Evolutionary conservation across 2,888 invertebrate species (phyloP).

Genomic region (Aproaerema taeniolella): DNA sequence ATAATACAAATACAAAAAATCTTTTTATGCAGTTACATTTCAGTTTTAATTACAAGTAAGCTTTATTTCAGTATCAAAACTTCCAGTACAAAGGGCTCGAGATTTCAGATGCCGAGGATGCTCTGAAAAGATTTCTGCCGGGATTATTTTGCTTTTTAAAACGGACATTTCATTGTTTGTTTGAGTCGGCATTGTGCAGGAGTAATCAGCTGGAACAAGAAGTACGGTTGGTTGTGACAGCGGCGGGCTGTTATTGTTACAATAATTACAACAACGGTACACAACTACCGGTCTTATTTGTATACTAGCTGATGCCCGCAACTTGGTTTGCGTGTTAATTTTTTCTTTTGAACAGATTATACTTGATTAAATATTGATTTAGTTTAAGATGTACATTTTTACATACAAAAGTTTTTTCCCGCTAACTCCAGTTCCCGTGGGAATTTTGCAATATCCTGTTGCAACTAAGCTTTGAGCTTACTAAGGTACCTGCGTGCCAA

Average conservation of each 20-base stretch:
- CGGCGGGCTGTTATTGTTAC: slow-evolving; percentile 29
- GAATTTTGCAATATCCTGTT: too few species aligned
- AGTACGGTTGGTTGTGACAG: slow-evolving; percentile 34
- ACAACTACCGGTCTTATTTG: too few species aligned
- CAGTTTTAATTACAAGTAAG: background rate
- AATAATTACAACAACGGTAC: slow-evolving; percentile 30
- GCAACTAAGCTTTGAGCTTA: too few species aligned
- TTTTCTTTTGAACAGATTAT: too few species aligned
- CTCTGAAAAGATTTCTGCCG: slow-evolving; percentile 16
- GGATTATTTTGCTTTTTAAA: slow-evolving; percentile 35
- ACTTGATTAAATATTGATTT: too few species aligned
- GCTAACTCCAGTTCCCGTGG: too few species aligned
- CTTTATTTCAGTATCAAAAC: background rate
- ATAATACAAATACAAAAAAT: too few species aligned
- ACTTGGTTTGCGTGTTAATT: too few species aligned
- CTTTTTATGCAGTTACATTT: background rate
- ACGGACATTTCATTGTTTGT: slow-evolving; percentile 47
- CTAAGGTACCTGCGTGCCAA: too few species aligned
- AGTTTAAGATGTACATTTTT: too few species aligned
- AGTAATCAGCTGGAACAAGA: slow-evolving; percentile 51
- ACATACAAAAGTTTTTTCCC: too few species aligned
- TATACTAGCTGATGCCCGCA: too few species aligned
- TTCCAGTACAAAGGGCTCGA: background rate
- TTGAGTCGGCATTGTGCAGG: slow-evolving; percentile 34
- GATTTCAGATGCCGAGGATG: background rate